Conservation (phyloP, 2,113 vertebrate species). For the Dasypus novemcinctus region DNA sequence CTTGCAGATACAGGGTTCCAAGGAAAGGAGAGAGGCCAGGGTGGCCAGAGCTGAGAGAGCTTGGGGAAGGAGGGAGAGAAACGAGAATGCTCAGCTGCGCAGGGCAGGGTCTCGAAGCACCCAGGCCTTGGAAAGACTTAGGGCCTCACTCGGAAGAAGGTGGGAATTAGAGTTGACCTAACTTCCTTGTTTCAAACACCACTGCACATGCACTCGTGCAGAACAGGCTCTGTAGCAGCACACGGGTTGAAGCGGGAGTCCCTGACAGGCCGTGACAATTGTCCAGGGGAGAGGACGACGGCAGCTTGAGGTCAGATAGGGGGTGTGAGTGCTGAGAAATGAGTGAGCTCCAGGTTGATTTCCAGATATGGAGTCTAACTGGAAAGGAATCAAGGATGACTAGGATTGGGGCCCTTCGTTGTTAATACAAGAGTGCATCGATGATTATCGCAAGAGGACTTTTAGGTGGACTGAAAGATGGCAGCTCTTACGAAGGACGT, state of each 20-base stretch:
- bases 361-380: not conserved
- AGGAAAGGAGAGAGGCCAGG: too few species aligned
- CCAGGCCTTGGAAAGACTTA: accelerated
- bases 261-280: too few species aligned
- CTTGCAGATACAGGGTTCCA: too few species aligned
- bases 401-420: not conserved
- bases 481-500: not conserved
- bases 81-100: too few species aligned
- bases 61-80: too few species aligned
- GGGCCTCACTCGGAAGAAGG: not conserved
- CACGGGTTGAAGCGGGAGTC: not conserved
- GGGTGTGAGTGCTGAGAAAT: not conserved
- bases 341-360: not conserved
- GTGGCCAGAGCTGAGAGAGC: too few species aligned
- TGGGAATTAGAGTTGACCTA: not conserved
- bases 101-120: not conserved
- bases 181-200: not conserved
- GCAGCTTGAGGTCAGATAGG: not conserved
- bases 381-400: not conserved
- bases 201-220: too few species aligned
- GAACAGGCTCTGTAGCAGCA: not conserved
- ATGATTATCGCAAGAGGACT: not conserved
- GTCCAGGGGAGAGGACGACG: too few species aligned
- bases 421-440: not conserved
- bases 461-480: conserved; percentile 25